Conservation (phyloP, 35 echinoderm and acorn worm species). For the Hemicentrotus pulcherrimus region DNA sequence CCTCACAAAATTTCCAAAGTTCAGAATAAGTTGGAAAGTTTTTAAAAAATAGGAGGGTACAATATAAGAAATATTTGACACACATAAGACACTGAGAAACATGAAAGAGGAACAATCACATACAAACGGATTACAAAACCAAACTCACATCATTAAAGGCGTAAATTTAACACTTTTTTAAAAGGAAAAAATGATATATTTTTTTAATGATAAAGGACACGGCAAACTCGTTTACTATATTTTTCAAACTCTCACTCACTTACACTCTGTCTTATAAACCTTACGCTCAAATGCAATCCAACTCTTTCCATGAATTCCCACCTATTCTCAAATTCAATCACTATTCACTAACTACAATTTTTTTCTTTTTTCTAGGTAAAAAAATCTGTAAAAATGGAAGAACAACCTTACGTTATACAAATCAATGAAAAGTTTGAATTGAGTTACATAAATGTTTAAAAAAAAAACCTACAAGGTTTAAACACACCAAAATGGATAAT, state of each 20-base stretch:
- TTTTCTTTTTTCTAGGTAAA: slow-evolving; percentile 6
- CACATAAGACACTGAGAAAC: slow-evolving; percentile 10
- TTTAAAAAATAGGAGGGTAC: not conserved
- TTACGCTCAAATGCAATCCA: not conserved
- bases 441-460: slow-evolving; percentile 11
- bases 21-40: not conserved
- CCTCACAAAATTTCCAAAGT: slow-evolving; percentile 37
- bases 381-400: not conserved
- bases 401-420: not conserved
- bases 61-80: not conserved
- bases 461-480: slow-evolving; percentile 24
- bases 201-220: not conserved
- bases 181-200: not conserved
- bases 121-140: slow-evolving; percentile 4
- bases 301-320: not conserved
- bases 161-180: not conserved
- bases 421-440: slow-evolving; percentile 6
- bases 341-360: not conserved
- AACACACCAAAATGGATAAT: slow-evolving; percentile 42
- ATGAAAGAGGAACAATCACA: not conserved
- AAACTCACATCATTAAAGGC: slow-evolving; percentile 23
- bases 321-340: not conserved
- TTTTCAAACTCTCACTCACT: not conserved
- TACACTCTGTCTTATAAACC: not conserved
- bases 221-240: not conserved